These are phyloP conservation scores for Columbina picui DNA, from an alignment of 2,113 vertebrate genomes.

Conservation along the genomic window DNA sequence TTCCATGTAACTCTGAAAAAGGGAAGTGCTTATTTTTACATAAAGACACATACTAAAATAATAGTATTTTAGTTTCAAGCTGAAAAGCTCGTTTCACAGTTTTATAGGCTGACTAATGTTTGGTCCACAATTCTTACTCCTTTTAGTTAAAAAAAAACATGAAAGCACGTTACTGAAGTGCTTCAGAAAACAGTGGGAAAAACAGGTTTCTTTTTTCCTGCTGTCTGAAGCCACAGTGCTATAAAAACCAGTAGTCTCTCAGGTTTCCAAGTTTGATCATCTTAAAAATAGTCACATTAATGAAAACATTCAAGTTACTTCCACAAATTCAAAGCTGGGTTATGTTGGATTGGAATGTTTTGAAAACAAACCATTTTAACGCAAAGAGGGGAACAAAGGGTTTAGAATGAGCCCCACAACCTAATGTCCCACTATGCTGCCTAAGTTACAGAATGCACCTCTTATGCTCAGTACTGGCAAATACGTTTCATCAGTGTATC, in stretches of 20 bases:
- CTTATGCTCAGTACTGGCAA: background rate
- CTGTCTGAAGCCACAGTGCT: background rate
- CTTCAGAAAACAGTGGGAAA: background rate
- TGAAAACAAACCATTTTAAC: background rate
- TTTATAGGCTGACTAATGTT: background rate
- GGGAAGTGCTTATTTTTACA: background rate
- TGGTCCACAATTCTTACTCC: background rate
- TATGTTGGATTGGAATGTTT: background rate
- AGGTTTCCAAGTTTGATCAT: background rate
- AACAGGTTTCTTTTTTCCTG: background rate
- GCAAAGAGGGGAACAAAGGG: background rate
- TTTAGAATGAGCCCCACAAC: background rate
- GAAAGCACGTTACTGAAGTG: background rate
- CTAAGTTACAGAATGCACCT: background rate
- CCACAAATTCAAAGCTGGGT: background rate
- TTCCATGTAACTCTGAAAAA: background rate
- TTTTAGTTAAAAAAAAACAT: background rate
- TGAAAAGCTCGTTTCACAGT: background rate
- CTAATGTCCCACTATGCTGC: accelerated
- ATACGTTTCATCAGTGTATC: background rate
- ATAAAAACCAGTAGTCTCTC: background rate
- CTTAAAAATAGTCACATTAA: background rate
- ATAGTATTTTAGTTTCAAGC: background rate
- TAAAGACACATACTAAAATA: background rate
- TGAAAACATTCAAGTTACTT: background rate